Percentiles rank a stretch among this genome's conserved stretches.
phyloP scores from a whole-genome alignment of 2,888 invertebrate species.

The Heliconius cydno region DNA sequence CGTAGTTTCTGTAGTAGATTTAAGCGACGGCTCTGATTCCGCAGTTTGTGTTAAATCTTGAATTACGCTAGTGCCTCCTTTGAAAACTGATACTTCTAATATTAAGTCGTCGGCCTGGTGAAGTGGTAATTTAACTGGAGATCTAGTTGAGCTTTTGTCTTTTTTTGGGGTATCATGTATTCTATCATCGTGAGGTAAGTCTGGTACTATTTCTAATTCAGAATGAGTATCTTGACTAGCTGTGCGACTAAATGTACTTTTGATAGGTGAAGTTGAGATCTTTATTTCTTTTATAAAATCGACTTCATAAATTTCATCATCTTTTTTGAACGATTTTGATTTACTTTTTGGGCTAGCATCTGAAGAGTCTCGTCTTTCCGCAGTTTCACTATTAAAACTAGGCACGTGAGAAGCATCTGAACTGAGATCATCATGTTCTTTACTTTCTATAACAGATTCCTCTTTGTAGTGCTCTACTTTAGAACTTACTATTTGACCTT shows the following conservation, averaged over 20 bases:
- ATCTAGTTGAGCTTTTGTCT: conserved; percentile 62
- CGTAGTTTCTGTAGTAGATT: conserved; percentile 59
- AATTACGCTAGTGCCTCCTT: conserved; percentile 44
- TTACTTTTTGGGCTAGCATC: conserved; percentile 76
- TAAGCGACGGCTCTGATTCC: conserved; percentile 50
- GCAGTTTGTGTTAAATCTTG: conserved; percentile 25
- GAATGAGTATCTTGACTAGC: conserved; percentile 83
- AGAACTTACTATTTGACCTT: conserved; percentile 78
- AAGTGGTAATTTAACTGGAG: conserved; percentile 76
- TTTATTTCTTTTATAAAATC: conserved; percentile 82
- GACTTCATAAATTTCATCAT: conserved; percentile 78
- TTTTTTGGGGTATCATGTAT: conserved; percentile 71
- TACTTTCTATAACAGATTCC: conserved; percentile 78
- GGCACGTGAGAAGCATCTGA: conserved; percentile 78
- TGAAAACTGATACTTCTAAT: conserved; percentile 76
- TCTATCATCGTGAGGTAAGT: conserved; percentile 76
- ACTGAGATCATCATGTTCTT: conserved; percentile 78
- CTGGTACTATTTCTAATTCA: conserved; percentile 81
- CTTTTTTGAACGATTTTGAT: conserved; percentile 79
- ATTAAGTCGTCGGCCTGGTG: conserved; percentile 77
- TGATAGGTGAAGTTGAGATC: conserved; percentile 78
- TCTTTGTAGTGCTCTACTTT: conserved; percentile 77
- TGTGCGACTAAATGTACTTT: conserved; percentile 79
- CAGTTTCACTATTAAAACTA: conserved; percentile 74
- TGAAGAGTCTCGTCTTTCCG: conserved; percentile 70